Evolutionary conservation across 2,113 vertebrate species (phyloP).

Genomic region (Trachemys scripta): DNA sequence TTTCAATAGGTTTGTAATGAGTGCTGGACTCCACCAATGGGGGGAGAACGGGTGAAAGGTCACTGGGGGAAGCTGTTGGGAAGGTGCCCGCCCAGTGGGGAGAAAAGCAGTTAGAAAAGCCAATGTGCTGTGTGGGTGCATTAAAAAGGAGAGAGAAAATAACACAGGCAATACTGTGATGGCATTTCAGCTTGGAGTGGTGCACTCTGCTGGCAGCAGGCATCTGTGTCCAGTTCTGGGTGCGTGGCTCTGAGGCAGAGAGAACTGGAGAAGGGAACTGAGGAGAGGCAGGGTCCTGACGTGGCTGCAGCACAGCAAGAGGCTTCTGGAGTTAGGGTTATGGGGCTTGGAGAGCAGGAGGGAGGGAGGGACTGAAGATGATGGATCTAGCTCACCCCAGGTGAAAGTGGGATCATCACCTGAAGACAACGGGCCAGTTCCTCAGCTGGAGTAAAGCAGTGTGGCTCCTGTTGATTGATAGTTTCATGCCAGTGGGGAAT

Average conservation of each 20-base stretch:
- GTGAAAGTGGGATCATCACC: not conserved
- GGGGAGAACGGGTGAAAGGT: not conserved
- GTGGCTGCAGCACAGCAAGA: rapidly evolving
- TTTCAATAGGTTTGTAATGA: not conserved
- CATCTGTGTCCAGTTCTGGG: not conserved
- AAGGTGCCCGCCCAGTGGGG: not conserved
- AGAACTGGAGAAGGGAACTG: rapidly evolving
- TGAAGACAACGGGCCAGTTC: no score
- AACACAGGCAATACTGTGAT: not conserved
- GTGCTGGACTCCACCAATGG: rapidly evolving
- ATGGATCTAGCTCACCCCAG: not conserved
- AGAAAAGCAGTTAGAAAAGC: not conserved
- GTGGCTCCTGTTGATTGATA: no score
- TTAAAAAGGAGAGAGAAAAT: not conserved
- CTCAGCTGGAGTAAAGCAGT: no score
- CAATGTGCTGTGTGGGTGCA: not conserved
- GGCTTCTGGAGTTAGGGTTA: not conserved
- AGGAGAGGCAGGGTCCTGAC: not conserved
- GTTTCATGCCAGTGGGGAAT: no score
- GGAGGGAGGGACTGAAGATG: not conserved
- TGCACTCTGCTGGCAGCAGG: not conserved
- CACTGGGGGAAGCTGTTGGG: not conserved
- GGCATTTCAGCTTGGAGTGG: not conserved
- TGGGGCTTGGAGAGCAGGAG: rapidly evolving
- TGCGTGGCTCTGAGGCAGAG: not conserved